Evolutionary conservation across 2,888 invertebrate species (phyloP), one percentile per base, ranked within the genome.

Genomic region (Amiota minor): DNA sequence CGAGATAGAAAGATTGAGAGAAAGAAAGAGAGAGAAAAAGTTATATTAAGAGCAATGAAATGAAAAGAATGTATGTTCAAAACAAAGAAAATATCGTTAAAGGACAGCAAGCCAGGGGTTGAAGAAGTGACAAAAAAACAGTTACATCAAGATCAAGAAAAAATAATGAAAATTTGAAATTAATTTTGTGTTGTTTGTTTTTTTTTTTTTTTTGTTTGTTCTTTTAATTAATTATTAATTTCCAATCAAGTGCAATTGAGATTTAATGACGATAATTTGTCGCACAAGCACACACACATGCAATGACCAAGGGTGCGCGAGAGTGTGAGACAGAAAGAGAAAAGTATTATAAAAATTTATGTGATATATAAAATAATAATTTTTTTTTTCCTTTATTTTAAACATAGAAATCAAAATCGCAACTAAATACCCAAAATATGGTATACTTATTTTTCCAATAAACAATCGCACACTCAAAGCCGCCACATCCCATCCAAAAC

Each of bases 1-100:
- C 50, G 56, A 70, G 50, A 62, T n/a, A 69, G 68, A 71, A 12
- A 70, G 61, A 20, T 46, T 11, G 9, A 50, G 20, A 49, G 11
- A 47, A 49, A 46, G 20, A 46, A 47, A 67, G 47, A 50, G 47
- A 67, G 16, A 47, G 47, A 65, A 9, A 65, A 18, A 46, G 18
- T 16, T 12, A 67, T n/a, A 65, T 45, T 18, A 69, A 53, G 55
- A 55, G 55, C 56, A 55, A 55, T 45, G 35, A 35, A 68, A 14
- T 53, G 35, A 50, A 23, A 12, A 47, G 35, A 16, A 64, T 8
- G 14, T 10, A 64, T 12, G 23, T 64, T 35, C n/a, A n/a, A 14
- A 35, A 45, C 14, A 64, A 64, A 16, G 64, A 64, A 64, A 20
- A 64, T 35, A 16, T 61, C 35, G 12, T 23, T n/a, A 53, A 53